Evolutionary conservation across 1,140 invertebrate species (phyloP), one percentile per base, ranked within the genome.

Genomic region (Oedothorax gibbosus): DNA sequence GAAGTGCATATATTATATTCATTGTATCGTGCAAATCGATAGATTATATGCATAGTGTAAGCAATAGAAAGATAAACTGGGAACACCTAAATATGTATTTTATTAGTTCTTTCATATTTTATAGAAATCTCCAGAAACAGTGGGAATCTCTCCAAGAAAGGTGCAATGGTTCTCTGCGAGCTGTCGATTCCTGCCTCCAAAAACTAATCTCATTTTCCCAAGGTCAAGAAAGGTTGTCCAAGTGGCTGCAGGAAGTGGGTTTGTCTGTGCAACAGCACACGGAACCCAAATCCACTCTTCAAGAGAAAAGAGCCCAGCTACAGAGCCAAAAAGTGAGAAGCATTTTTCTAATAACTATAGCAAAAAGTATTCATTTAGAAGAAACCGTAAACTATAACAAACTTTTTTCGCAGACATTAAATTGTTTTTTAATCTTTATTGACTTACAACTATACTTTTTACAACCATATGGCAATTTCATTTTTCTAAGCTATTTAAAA

Each of bases 251-350:
- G 88, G 96, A 97, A 88, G 95, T 97, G 10, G 96, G 98, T 89
- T 93, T 94, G 87, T 95, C 96, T 3, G 96, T 99, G 94, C 95
- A 96, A 87, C 93, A 95, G 86, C 96, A 98, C 88, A 97, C 95
- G 0, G 96, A 98, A 90, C 91, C 96, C 1, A 97, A 98, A 90
- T 94, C 94, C 0, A 96, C 96, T 0, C 90, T 99, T 21, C 97
- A 97, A 90, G 97, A 98, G 89, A 99, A 98, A 90, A 93, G 95
- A 86, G 96, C 96, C 0, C 97, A 98, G 89, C 89, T 98, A 15
- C 96, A 98, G 89, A 97, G 97, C 88, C 97, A 98, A 88, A 96
- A 96, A 90, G 94, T 98, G 84, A n/a, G n/a, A 53, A 35, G 49
- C 6, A 0, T 9, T 66, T 60, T 4, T 7, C 0, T 60, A 8